phyloP scores from a whole-genome alignment of 2,888 invertebrate genomes.

The Rhamnusium bicolor region DNA sequence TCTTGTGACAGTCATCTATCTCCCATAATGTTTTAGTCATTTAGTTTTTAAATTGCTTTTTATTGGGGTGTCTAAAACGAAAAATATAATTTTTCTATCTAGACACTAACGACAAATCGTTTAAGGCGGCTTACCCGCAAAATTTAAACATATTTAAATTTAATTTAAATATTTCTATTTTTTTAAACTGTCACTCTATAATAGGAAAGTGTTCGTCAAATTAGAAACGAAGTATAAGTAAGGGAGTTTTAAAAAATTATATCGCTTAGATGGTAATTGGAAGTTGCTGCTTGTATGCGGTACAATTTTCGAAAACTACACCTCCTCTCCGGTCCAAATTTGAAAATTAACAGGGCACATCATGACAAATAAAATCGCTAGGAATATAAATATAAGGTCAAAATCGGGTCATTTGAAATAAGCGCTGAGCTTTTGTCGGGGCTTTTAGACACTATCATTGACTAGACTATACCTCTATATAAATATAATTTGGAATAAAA shows the following conservation, averaged over 20 bases:
- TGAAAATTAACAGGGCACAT: constrained; percentile 18
- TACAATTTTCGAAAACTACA: background rate
- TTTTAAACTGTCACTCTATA: constrained; percentile 48
- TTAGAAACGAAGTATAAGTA: constrained; percentile 48
- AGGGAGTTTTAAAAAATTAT: background rate
- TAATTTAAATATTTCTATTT: constrained; percentile 31
- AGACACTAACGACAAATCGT: constrained; percentile 22
- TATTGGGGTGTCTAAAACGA: constrained; percentile 23
- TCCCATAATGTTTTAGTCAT: constrained; percentile 61
- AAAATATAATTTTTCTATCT: background rate
- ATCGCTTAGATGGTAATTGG: constrained; percentile 50
- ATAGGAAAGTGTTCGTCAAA: constrained; percentile 61
- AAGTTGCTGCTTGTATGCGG: constrained; percentile 70
- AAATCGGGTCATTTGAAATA: background rate
- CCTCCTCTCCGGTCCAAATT: background rate
- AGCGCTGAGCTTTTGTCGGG: background rate
- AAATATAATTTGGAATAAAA: constrained; percentile 25
- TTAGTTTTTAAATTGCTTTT: constrained; percentile 28
- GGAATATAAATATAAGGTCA: constrained; percentile 23
- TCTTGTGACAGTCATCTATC: constrained; percentile 68
- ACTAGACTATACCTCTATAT: constrained; percentile 27
- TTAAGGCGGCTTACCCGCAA: constrained; percentile 31
- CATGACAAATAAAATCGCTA: constrained; percentile 28
- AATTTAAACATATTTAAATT: constrained; percentile 42
- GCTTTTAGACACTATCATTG: background rate